Evolutionary conservation across 2,113 vertebrate species (phyloP), one percentile per base, ranked within the genome.

Genomic region (Scalopus aquaticus): DNA sequence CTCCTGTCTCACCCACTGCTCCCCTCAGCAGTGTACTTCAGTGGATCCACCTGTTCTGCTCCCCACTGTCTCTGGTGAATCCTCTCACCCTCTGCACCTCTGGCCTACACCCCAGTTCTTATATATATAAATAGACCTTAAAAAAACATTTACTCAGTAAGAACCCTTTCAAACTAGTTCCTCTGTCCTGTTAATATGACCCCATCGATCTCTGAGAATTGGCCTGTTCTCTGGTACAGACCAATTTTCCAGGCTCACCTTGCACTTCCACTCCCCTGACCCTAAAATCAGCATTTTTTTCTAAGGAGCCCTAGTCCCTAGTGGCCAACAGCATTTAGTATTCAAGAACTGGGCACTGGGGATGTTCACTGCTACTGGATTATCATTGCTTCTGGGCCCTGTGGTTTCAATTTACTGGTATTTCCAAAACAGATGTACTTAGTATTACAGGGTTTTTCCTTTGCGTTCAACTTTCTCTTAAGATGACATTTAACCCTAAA

Each of bases 351-450:
- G 30, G 30, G 35, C 5, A 51, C 39, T 15, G 51, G 24, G 17
- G 35, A 49, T 44, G 6, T 12, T 78, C 22, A 58, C 6, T 83
- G 44, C 19, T 65, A 78, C 28, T 5, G n/a, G 19, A 20, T 24
- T 74, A 13, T 70, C 93, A 77, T 1, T 70, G 32, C 87, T 65
- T 93, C 87, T 56, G 1, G 5, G 20, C 16, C 9, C 8, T 58
- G 42, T 67, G 32, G 3, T 87, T 73, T 46, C 6, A 37, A 54
- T 62, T 79, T 84, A 73, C 26, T 65, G 26, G 78, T 65, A 51
- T 73, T 83, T 78, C 39, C 64, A 74, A 94, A 89, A 49, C 17
- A 93, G 32, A 86, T 39, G 46, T 83, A n/a, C n/a, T n/a, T n/a
- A 83, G 65, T 67, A 88, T 49, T 74, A 56, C 0, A 80, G 30